phyloP scores from a whole-genome alignment of 2,888 invertebrate genomes.

The Cactoblastis cactorum region DNA sequence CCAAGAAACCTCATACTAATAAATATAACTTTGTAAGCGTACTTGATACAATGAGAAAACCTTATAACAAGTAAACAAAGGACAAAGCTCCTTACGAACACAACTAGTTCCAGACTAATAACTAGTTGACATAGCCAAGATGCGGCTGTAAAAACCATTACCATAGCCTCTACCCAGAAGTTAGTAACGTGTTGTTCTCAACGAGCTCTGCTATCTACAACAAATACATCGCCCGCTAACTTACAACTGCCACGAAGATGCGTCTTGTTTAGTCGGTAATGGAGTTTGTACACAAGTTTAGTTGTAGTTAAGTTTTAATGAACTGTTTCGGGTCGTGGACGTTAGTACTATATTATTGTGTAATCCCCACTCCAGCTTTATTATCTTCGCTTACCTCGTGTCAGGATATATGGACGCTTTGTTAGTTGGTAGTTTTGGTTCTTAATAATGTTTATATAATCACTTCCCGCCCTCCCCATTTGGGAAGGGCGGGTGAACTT shows the following conservation, averaged over 20 bases:
- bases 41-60: neutral
- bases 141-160: constrained; percentile 18
- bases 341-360: constrained; percentile 14
- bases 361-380: constrained; percentile 14
- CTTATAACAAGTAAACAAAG: constrained; percentile 1
- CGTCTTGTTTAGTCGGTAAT: constrained; percentile 42
- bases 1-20: no score
- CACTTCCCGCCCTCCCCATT: no score
- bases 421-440: neutral
- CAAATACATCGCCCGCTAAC: constrained; percentile 32
- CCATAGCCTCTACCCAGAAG: constrained; percentile 23
- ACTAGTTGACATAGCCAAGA: constrained; percentile 9
- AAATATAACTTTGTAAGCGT: no score
- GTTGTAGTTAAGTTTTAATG: constrained; percentile 51
- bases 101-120: constrained; percentile 9
- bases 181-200: constrained; percentile 23
- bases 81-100: neutral
- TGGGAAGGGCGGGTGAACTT: no score
- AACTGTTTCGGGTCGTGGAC: constrained; percentile 34
- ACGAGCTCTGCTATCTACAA: constrained; percentile 31
- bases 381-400: constrained; percentile 3
- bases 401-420: neutral
- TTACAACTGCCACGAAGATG: constrained; percentile 26
- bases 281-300: constrained; percentile 50
- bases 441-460: no score